Base-by-base conservation (phyloP, 1,140 invertebrate genomes). In the Penaeus chinensis region DNA sequence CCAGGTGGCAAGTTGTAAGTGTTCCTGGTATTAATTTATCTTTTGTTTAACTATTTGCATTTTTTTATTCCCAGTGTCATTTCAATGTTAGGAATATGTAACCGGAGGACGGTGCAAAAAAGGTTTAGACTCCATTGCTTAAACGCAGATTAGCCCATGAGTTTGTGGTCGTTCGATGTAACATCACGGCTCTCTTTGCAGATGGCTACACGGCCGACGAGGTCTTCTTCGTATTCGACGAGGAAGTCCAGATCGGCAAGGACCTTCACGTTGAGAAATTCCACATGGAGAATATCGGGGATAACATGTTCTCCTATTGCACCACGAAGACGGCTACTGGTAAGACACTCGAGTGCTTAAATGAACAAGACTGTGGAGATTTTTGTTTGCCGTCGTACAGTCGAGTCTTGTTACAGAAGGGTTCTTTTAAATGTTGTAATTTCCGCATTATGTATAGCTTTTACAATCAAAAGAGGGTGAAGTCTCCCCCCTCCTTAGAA, bases 1-100 rank as follows among this genome's bases (percentile, higher is more conserved):
- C 78, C 78, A 82, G 63, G 62, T 89, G n/a, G 88, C 88, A 13
- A 89, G 89, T 78, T 89, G 84, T 86, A 66, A 89, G 88, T 74
- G 61, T 74, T 54, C 32, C 5, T 82, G 27, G 13, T 65, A 63
- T 82, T 0, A 18, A 27, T 11, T 71, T 27, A 13, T 13, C 18
- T 27, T 71, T 8, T 19, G 11, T 19, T 13, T 18, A 13, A 13
- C 11, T 71, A 20, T 71, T 13, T 71, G 7, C 1, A 2, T 71
- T 27, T 71, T 24, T 71, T 13, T 20, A 71, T 71, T 13, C 0
- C 1, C 32, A 71, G 10, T 10, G 2, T 27, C 13, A 71, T 71
- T 27, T 42, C 37, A 42, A 8, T 42, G 4, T 42, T 42, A 42
- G 4, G 37, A 42, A 42, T 42, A 42, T 7, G 37, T 42, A 5